Conservation (phyloP, 2,888 invertebrate genomes). For the Dolichomitus sp. region DNA sequence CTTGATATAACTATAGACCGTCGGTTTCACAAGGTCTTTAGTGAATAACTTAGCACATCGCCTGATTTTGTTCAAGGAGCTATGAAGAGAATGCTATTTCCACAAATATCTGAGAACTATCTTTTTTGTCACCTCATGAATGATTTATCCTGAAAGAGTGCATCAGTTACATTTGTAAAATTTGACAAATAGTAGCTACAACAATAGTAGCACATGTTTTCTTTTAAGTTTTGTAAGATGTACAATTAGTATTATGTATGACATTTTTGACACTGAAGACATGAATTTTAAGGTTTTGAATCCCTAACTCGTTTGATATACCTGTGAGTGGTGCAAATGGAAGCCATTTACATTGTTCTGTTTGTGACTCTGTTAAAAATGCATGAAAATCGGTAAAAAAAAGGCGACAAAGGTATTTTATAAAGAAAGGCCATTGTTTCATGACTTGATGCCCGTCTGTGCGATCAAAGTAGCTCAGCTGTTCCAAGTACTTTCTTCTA, state of each 20-base stretch:
- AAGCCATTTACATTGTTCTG: not conserved
- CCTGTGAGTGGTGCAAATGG: not conserved
- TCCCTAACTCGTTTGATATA: not conserved
- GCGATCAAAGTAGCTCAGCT: not conserved
- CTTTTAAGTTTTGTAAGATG: not conserved
- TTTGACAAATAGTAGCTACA: not conserved
- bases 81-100: not conserved
- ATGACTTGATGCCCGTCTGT: not conserved
- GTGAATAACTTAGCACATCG: not conserved
- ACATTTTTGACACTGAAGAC: not conserved
- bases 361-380: not conserved
- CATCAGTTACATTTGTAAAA: not conserved
- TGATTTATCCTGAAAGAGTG: too few relatives aligned
- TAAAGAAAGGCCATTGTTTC: not conserved
- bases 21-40: not conserved
- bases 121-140: not conserved
- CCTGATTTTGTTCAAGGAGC: not conserved
- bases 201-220: too few relatives aligned
- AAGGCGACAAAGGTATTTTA: not conserved
- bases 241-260: not conserved
- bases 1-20: conserved; percentile 18
- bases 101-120: not conserved
- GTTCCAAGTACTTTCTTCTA: not conserved
- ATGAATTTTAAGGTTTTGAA: not conserved
- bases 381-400: not conserved